Evolutionary conservation across 2,113 vertebrate species (phyloP).

Genomic region (Xyliphius kryptos): DNA sequence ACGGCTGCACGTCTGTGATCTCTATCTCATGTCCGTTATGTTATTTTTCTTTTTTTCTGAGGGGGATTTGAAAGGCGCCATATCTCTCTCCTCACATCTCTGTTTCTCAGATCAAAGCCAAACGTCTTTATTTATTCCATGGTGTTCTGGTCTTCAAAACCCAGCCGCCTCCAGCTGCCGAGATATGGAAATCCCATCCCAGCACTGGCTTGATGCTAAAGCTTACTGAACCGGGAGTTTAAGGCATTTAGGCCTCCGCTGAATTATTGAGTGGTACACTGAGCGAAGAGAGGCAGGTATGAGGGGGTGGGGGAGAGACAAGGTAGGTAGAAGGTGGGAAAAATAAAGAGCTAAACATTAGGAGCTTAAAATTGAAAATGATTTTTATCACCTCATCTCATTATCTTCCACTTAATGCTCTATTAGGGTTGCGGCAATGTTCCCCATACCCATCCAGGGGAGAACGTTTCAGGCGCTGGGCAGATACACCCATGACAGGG

Average conservation of each 20-base stretch:
- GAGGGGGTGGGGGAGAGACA: background rate
- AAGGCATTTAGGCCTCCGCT: slow-evolving; percentile 5
- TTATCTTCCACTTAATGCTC: too few relatives aligned
- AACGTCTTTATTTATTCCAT: slow-evolving; percentile 24
- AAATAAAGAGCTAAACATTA: too few relatives aligned
- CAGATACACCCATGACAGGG: too few relatives aligned
- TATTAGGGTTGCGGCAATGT: too few relatives aligned
- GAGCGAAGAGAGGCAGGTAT: background rate
- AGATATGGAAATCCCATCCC: slow-evolving; percentile 19
- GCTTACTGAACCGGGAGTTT: background rate
- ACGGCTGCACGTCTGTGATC: slow-evolving; percentile 8
- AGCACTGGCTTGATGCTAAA: slow-evolving; percentile 2
- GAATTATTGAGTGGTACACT: slow-evolving; percentile 5
- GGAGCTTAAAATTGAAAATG: background rate
- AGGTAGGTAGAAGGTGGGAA: background rate
- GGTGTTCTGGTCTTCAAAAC: slow-evolving; percentile 16
- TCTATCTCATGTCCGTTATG: slow-evolving; percentile 19
- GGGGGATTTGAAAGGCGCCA: slow-evolving; percentile 1
- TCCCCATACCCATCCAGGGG: too few relatives aligned
- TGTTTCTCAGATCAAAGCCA: slow-evolving; percentile 18
- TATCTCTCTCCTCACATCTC: slow-evolving; percentile 13
- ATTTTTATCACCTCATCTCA: too few relatives aligned
- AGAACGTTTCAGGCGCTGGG: too few relatives aligned
- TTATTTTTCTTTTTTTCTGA: background rate
- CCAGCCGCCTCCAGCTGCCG: slow-evolving; percentile 10